Conservation (phyloP, 1,140 invertebrate genomes). For the Sinella curviseta region DNA sequence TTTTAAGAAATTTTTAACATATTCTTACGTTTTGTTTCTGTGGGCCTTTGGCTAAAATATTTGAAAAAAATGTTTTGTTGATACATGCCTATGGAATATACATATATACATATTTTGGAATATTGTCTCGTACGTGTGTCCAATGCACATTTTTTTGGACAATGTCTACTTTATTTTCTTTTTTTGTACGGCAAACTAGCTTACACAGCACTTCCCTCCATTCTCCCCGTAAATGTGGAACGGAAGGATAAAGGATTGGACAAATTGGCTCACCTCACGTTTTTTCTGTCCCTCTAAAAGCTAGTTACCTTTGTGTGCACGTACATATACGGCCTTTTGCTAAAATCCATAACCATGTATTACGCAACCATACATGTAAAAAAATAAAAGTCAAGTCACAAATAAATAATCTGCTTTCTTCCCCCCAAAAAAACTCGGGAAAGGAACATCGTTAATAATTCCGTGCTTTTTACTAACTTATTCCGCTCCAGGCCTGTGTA, state of each 20-base stretch:
- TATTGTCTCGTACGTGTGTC: too few species aligned
- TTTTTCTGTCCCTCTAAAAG: not conserved
- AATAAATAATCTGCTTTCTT: conserved; percentile 22
- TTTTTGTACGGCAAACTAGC: not conserved
- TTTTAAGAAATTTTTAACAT: not conserved
- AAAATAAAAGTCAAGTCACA: not conserved
- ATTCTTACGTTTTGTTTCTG: too few species aligned
- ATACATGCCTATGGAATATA: too few species aligned
- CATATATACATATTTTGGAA: too few species aligned
- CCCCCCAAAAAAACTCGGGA: not conserved
- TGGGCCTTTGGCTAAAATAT: too few species aligned
- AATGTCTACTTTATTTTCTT: not conserved
- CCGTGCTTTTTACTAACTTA: conserved; percentile 20
- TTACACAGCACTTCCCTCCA: not conserved
- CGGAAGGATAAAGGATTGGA: conserved; percentile 2
- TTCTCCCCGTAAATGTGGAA: not conserved
- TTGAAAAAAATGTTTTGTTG: too few species aligned
- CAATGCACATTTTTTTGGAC: too few species aligned
- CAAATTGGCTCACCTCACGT: conserved; percentile 8
- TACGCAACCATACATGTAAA: not conserved
- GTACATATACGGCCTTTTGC: not conserved
- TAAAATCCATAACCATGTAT: not conserved
- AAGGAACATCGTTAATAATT: conserved; percentile 21
- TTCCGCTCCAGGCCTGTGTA: conserved; percentile 12
- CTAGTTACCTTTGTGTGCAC: not conserved